Evolutionary conservation across 2,888 invertebrate genomes (phyloP).

Genomic region (Euproctis similis): DNA sequence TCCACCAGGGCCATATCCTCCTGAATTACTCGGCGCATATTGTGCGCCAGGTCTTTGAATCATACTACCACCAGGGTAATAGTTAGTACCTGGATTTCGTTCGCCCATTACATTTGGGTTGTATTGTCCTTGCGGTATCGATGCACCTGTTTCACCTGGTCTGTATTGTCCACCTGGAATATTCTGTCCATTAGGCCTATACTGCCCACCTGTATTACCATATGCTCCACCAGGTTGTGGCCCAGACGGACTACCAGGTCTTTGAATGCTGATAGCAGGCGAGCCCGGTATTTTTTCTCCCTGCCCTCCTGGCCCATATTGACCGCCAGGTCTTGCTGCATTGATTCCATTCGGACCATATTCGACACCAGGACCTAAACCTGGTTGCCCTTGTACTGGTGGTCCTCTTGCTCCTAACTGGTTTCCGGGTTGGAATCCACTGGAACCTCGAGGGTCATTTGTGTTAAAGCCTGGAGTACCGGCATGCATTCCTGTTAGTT

Average conservation of each 20-base stretch:
- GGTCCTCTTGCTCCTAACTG: background rate
- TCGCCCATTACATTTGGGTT: background rate
- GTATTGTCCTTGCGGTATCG: constrained; percentile 1
- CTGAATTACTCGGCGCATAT: constrained; percentile 4
- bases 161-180: background rate
- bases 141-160: background rate
- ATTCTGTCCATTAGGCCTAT: constrained; percentile 1
- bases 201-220: constrained; percentile 1
- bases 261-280: too few species aligned
- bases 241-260: background rate
- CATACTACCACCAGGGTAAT: background rate
- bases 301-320: constrained; percentile 4
- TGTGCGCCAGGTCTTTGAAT: constrained; percentile 1
- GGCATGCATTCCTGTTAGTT: constrained; percentile 1
- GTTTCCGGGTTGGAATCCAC: too few species aligned
- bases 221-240: constrained; percentile 1
- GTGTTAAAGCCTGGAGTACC: constrained; percentile 1
- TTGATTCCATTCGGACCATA: background rate
- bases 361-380: background rate
- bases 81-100: background rate
- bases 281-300: too few species aligned
- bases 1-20: constrained; percentile 1
- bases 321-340: constrained; percentile 3
- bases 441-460: constrained; percentile 1
- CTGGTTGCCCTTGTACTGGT: constrained; percentile 2